Evolutionary conservation across 2,888 invertebrate genomes (phyloP).

Genomic region (Hyposoter didymator): DNA sequence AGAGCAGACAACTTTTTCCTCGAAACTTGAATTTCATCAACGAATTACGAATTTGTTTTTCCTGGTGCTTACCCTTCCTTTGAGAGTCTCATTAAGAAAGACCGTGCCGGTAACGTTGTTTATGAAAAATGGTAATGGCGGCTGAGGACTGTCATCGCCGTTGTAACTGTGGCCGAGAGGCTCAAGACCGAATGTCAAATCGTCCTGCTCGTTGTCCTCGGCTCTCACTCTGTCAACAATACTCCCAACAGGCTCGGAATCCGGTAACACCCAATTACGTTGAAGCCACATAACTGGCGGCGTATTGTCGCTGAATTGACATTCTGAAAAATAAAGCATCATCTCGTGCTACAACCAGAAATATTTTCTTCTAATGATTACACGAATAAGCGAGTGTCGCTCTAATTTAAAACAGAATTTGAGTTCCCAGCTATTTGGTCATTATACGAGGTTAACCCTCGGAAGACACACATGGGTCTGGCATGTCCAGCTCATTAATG

Average conservation of each 20-base stretch:
- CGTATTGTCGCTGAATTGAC: conserved; percentile 86
- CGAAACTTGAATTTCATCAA: conserved; percentile 10
- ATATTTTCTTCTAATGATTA: neutral
- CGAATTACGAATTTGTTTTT: neutral
- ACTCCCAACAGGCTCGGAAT: conserved; percentile 90
- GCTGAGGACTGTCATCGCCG: conserved; percentile 76
- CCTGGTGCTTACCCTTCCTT: conserved; percentile 88
- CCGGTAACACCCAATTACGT: conserved; percentile 91
- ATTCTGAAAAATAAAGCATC: conserved; percentile 73
- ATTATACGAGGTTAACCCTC: neutral
- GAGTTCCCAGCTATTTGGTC: neutral
- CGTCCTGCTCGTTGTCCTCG: conserved; percentile 88
- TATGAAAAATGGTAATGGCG: conserved; percentile 90
- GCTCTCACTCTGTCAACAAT: conserved; percentile 89
- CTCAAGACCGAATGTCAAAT: conserved; percentile 89
- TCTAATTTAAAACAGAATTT: neutral
- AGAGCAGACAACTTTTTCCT: too few relatives aligned
- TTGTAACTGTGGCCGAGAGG: conserved; percentile 84
- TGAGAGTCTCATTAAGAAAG: conserved; percentile 91
- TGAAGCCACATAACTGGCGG: conserved; percentile 90
- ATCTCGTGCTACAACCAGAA: neutral
- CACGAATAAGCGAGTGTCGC: neutral
- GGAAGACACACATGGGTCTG: too few relatives aligned
- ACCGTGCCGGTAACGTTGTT: conserved; percentile 91
- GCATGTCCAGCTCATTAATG: too few relatives aligned